Base-by-base conservation (phyloP, 2,113 vertebrate species). In the Pyxicephalus adspersus region DNA sequence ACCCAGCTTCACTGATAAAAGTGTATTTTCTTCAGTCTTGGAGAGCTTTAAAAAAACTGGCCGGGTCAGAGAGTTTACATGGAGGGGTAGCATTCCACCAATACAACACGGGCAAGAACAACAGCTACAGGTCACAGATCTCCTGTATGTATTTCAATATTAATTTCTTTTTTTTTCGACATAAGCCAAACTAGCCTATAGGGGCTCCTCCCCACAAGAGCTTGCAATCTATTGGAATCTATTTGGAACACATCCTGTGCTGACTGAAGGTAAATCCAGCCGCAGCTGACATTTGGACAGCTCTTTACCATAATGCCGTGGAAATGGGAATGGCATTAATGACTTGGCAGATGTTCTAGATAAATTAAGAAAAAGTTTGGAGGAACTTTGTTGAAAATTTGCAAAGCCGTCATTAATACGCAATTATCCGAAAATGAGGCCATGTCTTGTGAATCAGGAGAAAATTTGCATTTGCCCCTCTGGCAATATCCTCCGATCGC, bases 401-500 rank as follows among this genome's bases (percentile, higher is more conserved):
- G 38, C 38, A 8, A 22, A 2, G 28, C 9, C 16, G 54, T 38
- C 9, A 58, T 72, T 66, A 55, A 54, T 51, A 18, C 67, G n/a
- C 57, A 80, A 75, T 68, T 83, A 80, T 66, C 22, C 31, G 18
- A 76, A 71, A 19, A 29, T 38, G 58, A 11, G 75, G 25, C 0
- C 3, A 61, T 51, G 1, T 23, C 26, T n/a, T 28, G 8, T 77
- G 84, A 67, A 65, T 8, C 76, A 58, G 50, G n/a, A 78, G 76
- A 29, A 70, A 29, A 52, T 70, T 61, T 38, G 11, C n/a, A 52
- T 15, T 0, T 66, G 15, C 31, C 3, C 11, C 45, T 80, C 55
- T 18, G 71, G 66, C 77, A 52, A 80, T 52, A 38, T 71, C 54
- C 63, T 20, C 16, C 57, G 45, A 50, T 4, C 83, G 81, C 8